Conservation (phyloP, 2,113 vertebrate genomes). For the Emydura subglobosa region DNA sequence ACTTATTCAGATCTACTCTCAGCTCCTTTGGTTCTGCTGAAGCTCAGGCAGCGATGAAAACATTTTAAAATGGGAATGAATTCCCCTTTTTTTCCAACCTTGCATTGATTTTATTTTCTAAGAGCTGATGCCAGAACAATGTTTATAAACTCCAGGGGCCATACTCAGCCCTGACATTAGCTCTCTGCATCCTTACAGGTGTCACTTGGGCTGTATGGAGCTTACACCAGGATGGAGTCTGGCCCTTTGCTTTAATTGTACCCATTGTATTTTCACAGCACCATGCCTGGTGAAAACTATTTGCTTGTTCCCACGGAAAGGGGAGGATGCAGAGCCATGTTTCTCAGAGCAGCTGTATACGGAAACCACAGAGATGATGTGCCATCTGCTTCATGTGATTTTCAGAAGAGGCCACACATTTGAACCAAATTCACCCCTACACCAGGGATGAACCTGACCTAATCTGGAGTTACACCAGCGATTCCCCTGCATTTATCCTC, state of each 20-base stretch:
- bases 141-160: not conserved
- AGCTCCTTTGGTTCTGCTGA: not conserved
- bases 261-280: not conserved
- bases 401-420: not conserved
- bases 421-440: conserved; percentile 15
- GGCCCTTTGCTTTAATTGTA: conserved; percentile 54
- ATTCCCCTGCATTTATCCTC: conserved; percentile 17
- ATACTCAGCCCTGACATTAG: not conserved
- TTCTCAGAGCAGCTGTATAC: conserved; percentile 11
- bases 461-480: not conserved
- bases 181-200: not conserved
- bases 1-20: not conserved
- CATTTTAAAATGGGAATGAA: not conserved
- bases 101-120: not conserved
- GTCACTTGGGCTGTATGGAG: not conserved
- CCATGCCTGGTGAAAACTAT: conserved; percentile 19
- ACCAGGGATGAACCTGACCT: conserved; percentile 25
- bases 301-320: conserved; percentile 32
- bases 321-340: not conserved
- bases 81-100: not conserved
- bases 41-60: not conserved
- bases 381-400: conserved; percentile 25
- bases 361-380: conserved; percentile 27
- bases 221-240: conserved; percentile 17
- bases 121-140: not conserved